These are phyloP conservation scores for Globodera ellingtonae DNA, from an alignment of 1,140 invertebrate species.

Conservation along the genomic window DNA sequence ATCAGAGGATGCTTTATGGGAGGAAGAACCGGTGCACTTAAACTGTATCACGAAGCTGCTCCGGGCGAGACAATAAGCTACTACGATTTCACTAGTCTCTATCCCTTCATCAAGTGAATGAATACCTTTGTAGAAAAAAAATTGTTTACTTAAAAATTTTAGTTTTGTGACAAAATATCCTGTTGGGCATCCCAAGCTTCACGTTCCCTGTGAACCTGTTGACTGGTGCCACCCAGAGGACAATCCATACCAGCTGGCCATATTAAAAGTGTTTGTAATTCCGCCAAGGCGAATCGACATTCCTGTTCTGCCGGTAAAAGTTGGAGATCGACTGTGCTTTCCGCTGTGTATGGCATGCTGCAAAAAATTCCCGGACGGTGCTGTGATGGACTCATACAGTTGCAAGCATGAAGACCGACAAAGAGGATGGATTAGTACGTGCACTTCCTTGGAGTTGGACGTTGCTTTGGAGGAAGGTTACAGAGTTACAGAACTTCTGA, in stretches of 20 bases:
- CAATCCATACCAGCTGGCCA: not conserved
- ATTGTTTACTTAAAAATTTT: no score
- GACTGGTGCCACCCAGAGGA: not conserved
- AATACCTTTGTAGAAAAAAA: no score
- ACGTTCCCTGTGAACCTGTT: not conserved
- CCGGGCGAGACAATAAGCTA: no score
- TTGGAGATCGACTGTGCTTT: not conserved
- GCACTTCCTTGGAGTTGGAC: not conserved
- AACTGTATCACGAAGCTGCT: no score
- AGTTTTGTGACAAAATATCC: not conserved
- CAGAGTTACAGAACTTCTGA: not conserved
- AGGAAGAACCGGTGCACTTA: no score
- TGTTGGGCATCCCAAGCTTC: not conserved
- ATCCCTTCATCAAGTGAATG: no score
- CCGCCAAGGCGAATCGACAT: not conserved
- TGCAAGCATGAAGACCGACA: not conserved
- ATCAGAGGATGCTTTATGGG: no score
- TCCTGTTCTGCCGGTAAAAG: slow-evolving; percentile 7
- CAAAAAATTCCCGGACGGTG: not conserved
- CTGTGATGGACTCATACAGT: not conserved
- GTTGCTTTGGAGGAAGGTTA: not conserved
- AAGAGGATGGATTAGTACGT: slow-evolving; percentile 3
- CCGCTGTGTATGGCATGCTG: slow-evolving; percentile 5
- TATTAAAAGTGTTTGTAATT: slow-evolving; percentile 6
- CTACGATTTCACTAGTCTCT: no score